These are phyloP conservation scores for Acanthosepion esculentum DNA, from an alignment of 2,888 invertebrate genomes.

Conservation along the genomic window DNA sequence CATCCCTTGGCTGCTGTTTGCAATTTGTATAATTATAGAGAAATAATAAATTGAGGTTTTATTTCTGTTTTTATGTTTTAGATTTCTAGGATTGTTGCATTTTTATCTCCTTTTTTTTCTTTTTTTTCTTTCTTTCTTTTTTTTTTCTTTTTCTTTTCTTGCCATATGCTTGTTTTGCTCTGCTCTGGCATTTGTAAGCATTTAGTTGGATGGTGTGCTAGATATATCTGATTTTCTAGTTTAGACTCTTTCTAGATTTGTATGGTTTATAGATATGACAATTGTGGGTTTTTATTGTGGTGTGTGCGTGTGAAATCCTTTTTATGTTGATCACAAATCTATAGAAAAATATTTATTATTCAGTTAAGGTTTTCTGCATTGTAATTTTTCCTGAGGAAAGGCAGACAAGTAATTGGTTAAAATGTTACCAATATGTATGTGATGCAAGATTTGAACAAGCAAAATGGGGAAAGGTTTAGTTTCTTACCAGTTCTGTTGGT, in stretches of 20 bases:
- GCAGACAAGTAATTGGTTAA: conserved; percentile 18
- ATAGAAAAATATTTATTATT: background rate
- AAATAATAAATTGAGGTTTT: background rate
- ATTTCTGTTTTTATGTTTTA: background rate
- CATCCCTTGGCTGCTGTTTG: conserved; percentile 11
- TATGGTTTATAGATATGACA: background rate
- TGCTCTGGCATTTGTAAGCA: background rate
- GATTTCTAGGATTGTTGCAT: conserved; percentile 5
- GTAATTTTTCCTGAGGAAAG: background rate
- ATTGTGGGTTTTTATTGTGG: conserved; percentile 7
- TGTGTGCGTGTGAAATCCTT: background rate
- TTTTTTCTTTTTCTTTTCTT: background rate
- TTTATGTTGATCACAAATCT: background rate
- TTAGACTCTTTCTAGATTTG: background rate
- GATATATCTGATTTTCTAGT: background rate
- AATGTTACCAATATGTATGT: background rate
- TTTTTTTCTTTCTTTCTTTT: background rate
- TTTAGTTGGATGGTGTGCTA: conserved; percentile 4
- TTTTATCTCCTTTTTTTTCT: background rate
- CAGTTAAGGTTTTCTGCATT: background rate
- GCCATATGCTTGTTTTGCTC: conserved; percentile 15
- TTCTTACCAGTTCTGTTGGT: background rate
- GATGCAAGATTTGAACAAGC: background rate
- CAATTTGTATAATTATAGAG: background rate
- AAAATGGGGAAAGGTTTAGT: background rate